A percentile compares a stretch with the other conserved stretches of the same genome.
Conservation (phyloP, 2,888 invertebrate genomes). For the Tipula helvola region DNA sequence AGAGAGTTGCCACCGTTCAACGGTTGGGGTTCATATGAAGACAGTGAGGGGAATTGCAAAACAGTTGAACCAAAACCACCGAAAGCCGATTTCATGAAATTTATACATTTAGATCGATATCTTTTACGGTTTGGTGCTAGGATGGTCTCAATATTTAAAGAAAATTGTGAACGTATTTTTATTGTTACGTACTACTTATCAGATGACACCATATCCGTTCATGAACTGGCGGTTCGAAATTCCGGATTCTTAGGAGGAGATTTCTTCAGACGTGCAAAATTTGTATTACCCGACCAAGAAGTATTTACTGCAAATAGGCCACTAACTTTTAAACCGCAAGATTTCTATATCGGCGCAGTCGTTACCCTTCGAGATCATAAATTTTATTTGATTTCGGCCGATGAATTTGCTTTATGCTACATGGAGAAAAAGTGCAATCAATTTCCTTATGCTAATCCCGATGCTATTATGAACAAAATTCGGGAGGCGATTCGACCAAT, state of each 20-base stretch:
- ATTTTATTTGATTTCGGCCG: constrained; percentile 68
- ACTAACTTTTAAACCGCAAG: constrained; percentile 57
- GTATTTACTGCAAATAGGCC: constrained; percentile 60
- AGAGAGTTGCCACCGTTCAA: constrained; percentile 69
- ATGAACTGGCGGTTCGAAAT: constrained; percentile 61
- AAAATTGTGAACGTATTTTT: constrained; percentile 55
- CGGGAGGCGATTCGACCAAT: constrained; percentile 51
- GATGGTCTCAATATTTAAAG: constrained; percentile 57
- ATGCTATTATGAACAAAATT: constrained; percentile 60
- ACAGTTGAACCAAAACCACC: constrained; percentile 69
- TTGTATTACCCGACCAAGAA: constrained; percentile 61
- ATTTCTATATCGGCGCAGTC: constrained; percentile 75
- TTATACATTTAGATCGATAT: constrained; percentile 60
- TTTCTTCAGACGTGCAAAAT: constrained; percentile 54
- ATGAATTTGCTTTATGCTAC: constrained; percentile 75
- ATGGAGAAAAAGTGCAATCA: constrained; percentile 50
- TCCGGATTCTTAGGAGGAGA: constrained; percentile 53
- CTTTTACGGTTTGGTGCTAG: constrained; percentile 66
- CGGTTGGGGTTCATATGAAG: constrained; percentile 80
- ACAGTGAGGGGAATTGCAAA: constrained; percentile 77
- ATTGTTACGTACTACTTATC: constrained; percentile 68
- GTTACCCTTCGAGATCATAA: constrained; percentile 64
- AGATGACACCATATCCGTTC: constrained; percentile 75
- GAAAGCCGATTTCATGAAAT: constrained; percentile 64
- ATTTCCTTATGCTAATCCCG: constrained; percentile 64